These are phyloP conservation scores for Tapera naevia DNA, from an alignment of 2,797 vertebrate genomes.

Conservation along the genomic window DNA sequence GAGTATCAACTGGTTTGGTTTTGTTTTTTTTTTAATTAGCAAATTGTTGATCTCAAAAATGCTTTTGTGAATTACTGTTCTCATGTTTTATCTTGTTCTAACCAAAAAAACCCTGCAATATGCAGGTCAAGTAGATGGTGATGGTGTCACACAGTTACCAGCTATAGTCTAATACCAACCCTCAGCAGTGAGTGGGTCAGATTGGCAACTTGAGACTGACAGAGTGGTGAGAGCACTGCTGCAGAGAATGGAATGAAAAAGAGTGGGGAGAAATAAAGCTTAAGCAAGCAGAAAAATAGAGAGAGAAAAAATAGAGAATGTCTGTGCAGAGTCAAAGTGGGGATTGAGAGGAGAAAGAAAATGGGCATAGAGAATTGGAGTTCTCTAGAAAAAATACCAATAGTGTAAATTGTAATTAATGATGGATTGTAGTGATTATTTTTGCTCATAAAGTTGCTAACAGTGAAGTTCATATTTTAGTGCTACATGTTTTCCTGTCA, in stretches of 20 bases:
- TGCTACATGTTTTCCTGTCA: background rate
- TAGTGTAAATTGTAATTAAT: background rate
- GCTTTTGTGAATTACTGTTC: background rate
- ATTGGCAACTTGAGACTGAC: background rate
- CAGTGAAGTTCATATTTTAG: background rate
- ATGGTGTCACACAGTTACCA: background rate
- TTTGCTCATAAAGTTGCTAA: background rate
- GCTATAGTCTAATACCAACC: background rate
- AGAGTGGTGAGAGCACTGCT: background rate
- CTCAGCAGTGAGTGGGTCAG: background rate
- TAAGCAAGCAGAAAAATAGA: background rate
- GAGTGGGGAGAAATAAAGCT: background rate
- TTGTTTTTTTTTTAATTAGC: background rate
- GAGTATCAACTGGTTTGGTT: background rate
- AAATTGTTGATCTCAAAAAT: background rate
- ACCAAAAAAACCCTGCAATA: background rate
- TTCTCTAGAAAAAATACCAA: background rate
- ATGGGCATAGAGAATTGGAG: background rate
- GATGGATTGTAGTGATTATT: background rate
- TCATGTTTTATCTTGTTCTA: background rate
- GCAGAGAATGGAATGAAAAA: background rate
- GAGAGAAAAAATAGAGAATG: background rate
- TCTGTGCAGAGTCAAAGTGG: background rate
- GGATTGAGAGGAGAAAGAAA: background rate
- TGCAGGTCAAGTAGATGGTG: background rate